Conservation (phyloP, 2,888 invertebrate species). For the Patella pellucida region DNA sequence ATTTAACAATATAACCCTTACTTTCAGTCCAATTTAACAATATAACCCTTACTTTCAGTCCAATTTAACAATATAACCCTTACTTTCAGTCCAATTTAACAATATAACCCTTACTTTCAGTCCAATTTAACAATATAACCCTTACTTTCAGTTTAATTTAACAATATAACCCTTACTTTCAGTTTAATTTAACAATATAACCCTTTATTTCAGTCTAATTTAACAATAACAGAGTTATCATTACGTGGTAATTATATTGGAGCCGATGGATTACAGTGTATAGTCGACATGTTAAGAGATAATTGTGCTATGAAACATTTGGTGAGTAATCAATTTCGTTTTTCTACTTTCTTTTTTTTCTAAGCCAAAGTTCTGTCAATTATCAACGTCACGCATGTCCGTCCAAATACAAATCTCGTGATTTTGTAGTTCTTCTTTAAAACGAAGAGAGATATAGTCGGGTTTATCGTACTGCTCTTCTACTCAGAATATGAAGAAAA, state of each 20-base stretch:
- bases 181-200: not conserved
- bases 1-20: not conserved
- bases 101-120: not conserved
- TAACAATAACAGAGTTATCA: conserved; percentile 38
- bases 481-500: no score
- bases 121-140: not conserved
- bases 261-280: conserved; percentile 48
- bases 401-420: no score
- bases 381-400: not conserved
- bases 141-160: not conserved
- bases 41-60: not conserved
- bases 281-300: conserved; percentile 54
- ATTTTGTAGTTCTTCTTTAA: no score
- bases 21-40: not conserved
- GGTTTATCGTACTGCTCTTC: no score
- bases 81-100: not conserved
- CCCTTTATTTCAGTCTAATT: conserved; percentile 37
- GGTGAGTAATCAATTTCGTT: conserved; percentile 41
- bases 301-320: conserved; percentile 56
- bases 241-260: conserved; percentile 55
- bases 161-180: not conserved
- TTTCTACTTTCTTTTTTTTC: not conserved
- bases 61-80: not conserved
- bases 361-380: not conserved
- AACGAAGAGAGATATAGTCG: no score